Base-by-base conservation (phyloP, 1,140 invertebrate species). In the Halictus rubicundus region DNA sequence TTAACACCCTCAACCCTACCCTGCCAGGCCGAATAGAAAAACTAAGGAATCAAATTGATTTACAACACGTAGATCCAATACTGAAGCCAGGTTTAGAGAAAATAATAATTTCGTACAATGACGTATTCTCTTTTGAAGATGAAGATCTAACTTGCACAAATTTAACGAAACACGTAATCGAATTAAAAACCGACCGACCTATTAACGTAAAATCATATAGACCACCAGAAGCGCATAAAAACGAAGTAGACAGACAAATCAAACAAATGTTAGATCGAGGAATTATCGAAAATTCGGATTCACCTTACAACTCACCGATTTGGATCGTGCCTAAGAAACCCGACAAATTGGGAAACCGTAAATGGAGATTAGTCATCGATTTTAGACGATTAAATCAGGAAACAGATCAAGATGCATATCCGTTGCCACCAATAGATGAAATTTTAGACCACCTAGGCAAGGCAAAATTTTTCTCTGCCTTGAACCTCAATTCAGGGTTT, bases 381-480 rank as follows among this genome's bases (percentile, higher is more conserved):
- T 64, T 64, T 27, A 64, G 61, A 64, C 61, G 57, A 25, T 23
- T 64, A 39, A 64, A 64, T 4, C 19, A 64, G 19, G 32, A 39
- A 9, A 64, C 32, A 39, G 61, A 64, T 10, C 32, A 39, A 9
- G 61, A 64, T 19, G 61, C 61, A 8, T 64, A 64, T 27, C 32
- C 52, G 2, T n/a, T 57, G 23, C 94, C 94, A 0, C 90, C 93
- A 63, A 93, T 94, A 12, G 88, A 90, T 10, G 91, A 93, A 12
- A 89, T 88, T 25, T 19, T 88, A n/a, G 70, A 72, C 19, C 59
- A 61, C 4, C n/a, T 72, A 27, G 70, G 39, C 1, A 19, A 27
- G 2, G 14, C 70, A 8, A 21, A 59, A 59, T 46, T 27, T 10
- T 61, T 61, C 10, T 27, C 23, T 14, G 59, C 70, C 10, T 63